These are phyloP conservation scores for Diplogasteroides magnus DNA, from an alignment of 1,140 invertebrate genomes.

Conservation along the genomic window DNA sequence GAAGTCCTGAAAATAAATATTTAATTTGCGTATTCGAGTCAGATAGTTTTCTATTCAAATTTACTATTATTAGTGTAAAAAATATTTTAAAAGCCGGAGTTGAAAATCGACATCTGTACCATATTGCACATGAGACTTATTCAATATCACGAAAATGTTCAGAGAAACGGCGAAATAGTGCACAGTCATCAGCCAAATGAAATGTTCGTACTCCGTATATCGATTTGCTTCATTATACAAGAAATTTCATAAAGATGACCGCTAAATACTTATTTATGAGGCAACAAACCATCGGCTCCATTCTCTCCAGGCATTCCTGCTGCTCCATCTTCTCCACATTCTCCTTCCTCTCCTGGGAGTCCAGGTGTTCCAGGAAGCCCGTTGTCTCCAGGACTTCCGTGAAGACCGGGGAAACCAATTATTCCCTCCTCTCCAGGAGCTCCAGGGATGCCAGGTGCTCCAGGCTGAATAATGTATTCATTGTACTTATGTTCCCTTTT, in stretches of 20 bases:
- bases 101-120: too few relatives aligned
- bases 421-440: constrained; percentile 26
- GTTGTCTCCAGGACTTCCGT: constrained; percentile 26
- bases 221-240: too few relatives aligned
- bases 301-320: constrained; percentile 23
- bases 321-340: constrained; percentile 10
- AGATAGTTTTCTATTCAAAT: too few relatives aligned
- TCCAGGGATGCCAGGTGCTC: constrained; percentile 27
- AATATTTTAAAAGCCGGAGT: too few relatives aligned
- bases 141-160: too few relatives aligned
- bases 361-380: constrained; percentile 33
- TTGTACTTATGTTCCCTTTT: constrained; percentile 20
- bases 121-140: too few relatives aligned
- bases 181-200: too few relatives aligned
- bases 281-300: constrained; percentile 21
- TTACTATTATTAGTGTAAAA: too few relatives aligned
- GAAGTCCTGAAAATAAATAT: constrained; percentile 6
- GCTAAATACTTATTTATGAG: not conserved
- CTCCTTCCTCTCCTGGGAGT: constrained; percentile 28
- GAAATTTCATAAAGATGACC: not conserved
- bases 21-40: too few relatives aligned
- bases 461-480: constrained; percentile 18
- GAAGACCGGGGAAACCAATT: constrained; percentile 34
- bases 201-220: too few relatives aligned
- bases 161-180: too few relatives aligned